Evolutionary conservation across 2,797 vertebrate species (phyloP).

Genomic region (Myotis pilosus): DNA sequence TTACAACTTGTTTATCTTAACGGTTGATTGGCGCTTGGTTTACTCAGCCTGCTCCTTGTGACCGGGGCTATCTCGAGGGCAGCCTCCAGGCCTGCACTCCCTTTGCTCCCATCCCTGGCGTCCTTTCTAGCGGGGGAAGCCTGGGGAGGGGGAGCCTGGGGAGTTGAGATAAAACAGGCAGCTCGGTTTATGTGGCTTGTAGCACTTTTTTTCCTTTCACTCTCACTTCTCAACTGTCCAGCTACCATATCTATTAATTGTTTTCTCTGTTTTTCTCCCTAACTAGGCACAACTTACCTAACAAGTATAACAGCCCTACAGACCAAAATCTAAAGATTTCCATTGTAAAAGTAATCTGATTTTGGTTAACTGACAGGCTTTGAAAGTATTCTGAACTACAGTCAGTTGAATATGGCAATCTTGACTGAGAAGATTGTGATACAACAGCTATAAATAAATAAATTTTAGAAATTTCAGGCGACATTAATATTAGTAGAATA

Average conservation of each 20-base stretch:
- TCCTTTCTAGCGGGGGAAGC: no score
- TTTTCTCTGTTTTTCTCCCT: background rate
- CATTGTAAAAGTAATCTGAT: background rate
- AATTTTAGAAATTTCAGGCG: background rate
- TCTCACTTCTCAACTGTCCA: background rate
- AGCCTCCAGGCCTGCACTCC: no score
- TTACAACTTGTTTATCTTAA: no score
- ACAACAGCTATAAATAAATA: background rate
- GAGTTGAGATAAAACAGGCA: no score
- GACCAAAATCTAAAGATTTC: background rate
- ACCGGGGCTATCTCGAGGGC: no score
- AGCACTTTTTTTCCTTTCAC: no score
- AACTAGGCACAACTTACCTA: background rate
- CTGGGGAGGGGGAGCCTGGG: no score
- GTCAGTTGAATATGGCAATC: background rate
- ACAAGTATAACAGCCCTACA: background rate
- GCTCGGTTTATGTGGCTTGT: no score
- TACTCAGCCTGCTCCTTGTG: no score
- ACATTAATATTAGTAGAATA: background rate
- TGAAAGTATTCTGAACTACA: background rate
- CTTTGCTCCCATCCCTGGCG: no score
- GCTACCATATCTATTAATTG: background rate
- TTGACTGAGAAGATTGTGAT: background rate
- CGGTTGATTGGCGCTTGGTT: no score
- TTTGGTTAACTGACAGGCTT: background rate